Evolutionary conservation across 1,140 invertebrate species (phyloP), one percentile per base, ranked within the genome.

Genomic region (Zaprionus davidi): DNA sequence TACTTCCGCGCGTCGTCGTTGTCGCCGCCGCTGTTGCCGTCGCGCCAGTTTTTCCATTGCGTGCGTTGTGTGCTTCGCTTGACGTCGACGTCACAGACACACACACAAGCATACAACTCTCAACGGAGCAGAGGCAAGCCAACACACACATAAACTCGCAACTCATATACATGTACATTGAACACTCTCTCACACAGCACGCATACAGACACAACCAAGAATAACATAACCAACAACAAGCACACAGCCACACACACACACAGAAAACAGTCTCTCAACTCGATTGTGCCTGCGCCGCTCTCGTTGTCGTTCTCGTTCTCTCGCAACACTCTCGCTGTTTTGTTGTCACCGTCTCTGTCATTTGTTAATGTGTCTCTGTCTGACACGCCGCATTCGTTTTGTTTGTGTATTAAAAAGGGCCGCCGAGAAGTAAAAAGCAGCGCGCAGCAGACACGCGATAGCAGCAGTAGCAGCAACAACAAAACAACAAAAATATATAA

Each of bases 1-100:
- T 87, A 87, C 84, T 88, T 88, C 84, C 83, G 84, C 81, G 80
- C 73, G 74, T 74, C 64, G 58, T 59, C 55, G 79, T 78, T 44
- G 63, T 64, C 67, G 79, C 72, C 55, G 69, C 70, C 76, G 74
- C 66, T 68, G 69, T 38, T 55, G 73, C 67, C 81, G 82, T 51
- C 81, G 77, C 62, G 73, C 62, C 69, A 72, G 74, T 76, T 76
- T 72, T 76, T 76, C 73, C 68, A 76, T 76, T 76, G 74, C 74
- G 73, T 76, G 70, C 69, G 68, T 60, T 71, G 28, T 64, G 46
- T 71, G 46, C 46, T 49, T 55, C 38, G 57, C 57, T 71, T 71
- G 68, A 64, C 67, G 62, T 72, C 49, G 44, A 76, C 74, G 70
- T 72, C 74, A 76, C 68, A 67, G 5, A 60, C 44, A 49, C n/a